phyloP scores from a whole-genome alignment of 2,797 vertebrate genomes.

The Gymnodraco acuticeps region DNA sequence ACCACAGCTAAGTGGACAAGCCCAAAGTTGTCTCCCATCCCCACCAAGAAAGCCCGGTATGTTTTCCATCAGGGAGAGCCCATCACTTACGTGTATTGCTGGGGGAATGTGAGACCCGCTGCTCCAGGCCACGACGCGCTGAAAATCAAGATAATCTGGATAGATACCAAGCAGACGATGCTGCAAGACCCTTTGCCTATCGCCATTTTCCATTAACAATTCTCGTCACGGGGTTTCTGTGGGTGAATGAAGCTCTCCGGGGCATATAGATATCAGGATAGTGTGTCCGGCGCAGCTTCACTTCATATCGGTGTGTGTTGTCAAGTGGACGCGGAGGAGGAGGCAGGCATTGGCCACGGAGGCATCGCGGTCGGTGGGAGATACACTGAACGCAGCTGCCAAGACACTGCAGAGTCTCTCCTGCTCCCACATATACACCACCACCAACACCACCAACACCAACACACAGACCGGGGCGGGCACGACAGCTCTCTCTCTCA shows the following conservation, averaged over 20 bases:
- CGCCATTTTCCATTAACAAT: conserved; percentile 92
- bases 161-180: conserved; percentile 87
- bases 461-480: conserved; percentile 63
- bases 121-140: conserved; percentile 88
- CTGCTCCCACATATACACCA: conserved; percentile 71
- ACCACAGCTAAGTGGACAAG: conserved; percentile 44
- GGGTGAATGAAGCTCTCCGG: conserved; percentile 58
- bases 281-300: conserved; percentile 62
- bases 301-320: conserved; percentile 46
- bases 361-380: conserved; percentile 73
- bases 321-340: conserved; percentile 72
- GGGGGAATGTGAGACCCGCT: conserved; percentile 91
- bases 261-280: conserved; percentile 18
- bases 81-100: conserved; percentile 93
- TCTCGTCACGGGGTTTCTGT: conserved; percentile 57
- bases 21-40: conserved; percentile 65
- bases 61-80: conserved; percentile 22
- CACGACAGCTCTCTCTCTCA: conserved; percentile 45
- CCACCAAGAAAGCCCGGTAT: conserved; percentile 8
- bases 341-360: conserved; percentile 65
- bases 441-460: conserved; percentile 27
- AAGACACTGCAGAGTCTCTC: conserved; percentile 82
- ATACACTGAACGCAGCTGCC: conserved; percentile 80
- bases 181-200: conserved; percentile 90
- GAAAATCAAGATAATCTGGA: conserved; percentile 87